Evolutionary conservation across 2,113 vertebrate genomes (phyloP).

Genomic region (Oceanites oceanicus): DNA sequence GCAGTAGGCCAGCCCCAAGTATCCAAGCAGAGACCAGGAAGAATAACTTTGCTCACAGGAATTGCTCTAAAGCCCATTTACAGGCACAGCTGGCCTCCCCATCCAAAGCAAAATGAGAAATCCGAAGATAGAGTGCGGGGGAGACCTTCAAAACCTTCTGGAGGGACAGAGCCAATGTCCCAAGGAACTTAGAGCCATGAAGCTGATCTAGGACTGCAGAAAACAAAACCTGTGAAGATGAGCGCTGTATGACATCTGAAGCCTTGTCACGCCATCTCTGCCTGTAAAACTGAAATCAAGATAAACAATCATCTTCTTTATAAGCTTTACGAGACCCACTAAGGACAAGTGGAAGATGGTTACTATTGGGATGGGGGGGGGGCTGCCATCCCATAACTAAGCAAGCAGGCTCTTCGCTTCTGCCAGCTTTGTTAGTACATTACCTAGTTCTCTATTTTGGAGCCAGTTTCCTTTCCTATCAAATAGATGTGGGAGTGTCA

Average conservation of each 20-base stretch:
- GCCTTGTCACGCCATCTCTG: neutral
- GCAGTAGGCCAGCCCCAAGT: neutral
- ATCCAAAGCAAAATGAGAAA: neutral
- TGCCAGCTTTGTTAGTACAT: neutral
- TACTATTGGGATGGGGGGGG: neutral
- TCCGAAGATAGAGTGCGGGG: neutral
- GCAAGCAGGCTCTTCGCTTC: neutral
- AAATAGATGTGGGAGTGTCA: neutral
- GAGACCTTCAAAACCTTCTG: neutral
- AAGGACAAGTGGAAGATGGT: neutral
- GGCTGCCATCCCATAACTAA: neutral
- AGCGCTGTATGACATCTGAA: neutral
- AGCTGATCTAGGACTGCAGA: neutral
- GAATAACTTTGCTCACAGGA: neutral
- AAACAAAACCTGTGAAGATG: neutral
- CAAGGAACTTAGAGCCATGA: neutral
- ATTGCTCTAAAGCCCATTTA: neutral
- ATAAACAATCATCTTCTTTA: neutral
- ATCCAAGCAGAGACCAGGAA: neutral
- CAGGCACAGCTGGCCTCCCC: neutral
- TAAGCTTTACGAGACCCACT: neutral
- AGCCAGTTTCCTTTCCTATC: neutral
- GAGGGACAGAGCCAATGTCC: neutral
- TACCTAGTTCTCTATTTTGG: neutral
- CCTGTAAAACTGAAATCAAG: neutral